Conservation (phyloP, 1,140 invertebrate genomes). For the Drosophila pandora region DNA sequence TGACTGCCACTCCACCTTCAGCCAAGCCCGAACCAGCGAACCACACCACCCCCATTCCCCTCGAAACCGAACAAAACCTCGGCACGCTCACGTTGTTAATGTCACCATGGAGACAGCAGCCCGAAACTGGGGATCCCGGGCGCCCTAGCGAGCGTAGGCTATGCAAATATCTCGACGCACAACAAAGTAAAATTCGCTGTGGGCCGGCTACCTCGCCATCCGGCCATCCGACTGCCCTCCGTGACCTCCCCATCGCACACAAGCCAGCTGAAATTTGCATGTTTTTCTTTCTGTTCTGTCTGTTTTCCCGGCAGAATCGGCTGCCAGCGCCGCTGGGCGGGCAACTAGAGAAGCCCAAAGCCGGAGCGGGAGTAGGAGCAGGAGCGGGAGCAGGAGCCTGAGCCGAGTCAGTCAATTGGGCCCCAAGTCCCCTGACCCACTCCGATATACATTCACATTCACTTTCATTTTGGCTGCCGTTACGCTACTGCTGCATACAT, state of each 20-base stretch:
- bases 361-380: not conserved
- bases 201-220: constrained; percentile 19
- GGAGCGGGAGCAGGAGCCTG: constrained; percentile 6
- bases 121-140: constrained; percentile 35
- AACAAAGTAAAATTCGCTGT: constrained; percentile 63
- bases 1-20: constrained; percentile 44
- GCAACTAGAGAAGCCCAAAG: constrained; percentile 45
- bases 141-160: constrained; percentile 49
- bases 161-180: constrained; percentile 74
- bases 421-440: constrained; percentile 39
- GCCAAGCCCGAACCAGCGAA: not conserved
- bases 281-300: constrained; percentile 60
- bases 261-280: constrained; percentile 63
- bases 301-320: constrained; percentile 44
- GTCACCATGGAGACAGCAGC: constrained; percentile 72
- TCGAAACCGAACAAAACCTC: constrained; percentile 13
- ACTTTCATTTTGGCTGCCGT: constrained; percentile 72
- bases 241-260: constrained; percentile 10
- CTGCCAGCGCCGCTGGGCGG: constrained; percentile 18
- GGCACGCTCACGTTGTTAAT: constrained; percentile 60
- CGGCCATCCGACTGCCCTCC: not conserved
- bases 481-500: constrained; percentile 59
- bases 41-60: not conserved
- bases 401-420: constrained; percentile 71
- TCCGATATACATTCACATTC: constrained; percentile 51